Evolutionary conservation across 2,797 vertebrate species (phyloP).

Genomic region (Micrastur ruficollis): DNA sequence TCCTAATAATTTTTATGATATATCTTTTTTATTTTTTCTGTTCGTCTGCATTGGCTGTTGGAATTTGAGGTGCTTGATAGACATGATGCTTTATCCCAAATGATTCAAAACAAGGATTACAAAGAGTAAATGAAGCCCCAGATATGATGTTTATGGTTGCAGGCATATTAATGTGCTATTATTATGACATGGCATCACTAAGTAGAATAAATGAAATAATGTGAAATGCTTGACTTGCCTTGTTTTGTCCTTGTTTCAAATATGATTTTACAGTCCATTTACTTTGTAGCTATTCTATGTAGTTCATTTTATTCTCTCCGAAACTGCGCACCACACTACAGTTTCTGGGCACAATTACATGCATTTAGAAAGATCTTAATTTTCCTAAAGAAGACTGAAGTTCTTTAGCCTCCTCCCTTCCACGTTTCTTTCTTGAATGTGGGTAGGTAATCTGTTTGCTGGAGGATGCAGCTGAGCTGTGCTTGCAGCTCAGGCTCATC

Average conservation of each 20-base stretch:
- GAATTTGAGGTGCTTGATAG: not conserved
- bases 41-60: not conserved
- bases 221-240: not conserved
- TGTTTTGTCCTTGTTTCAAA: slow-evolving; percentile 48
- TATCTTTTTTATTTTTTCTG: not conserved
- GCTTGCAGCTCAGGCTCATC: not conserved
- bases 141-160: not conserved
- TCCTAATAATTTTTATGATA: not conserved
- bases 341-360: not conserved
- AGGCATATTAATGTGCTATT: slow-evolving; percentile 13
- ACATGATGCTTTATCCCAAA: not conserved
- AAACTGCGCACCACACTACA: not conserved
- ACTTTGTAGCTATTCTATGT: not conserved
- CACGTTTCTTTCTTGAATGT: not conserved
- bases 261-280: slow-evolving; percentile 53
- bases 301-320: not conserved
- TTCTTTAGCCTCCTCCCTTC: not conserved
- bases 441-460: not conserved
- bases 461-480: not conserved
- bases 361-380: not conserved
- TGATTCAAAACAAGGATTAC: not conserved
- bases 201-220: slow-evolving; percentile 36
- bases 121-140: not conserved
- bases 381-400: not conserved
- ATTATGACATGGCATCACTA: not conserved